Evolutionary conservation across 2,113 vertebrate genomes (phyloP).

Genomic region (Epinephelus moara): DNA sequence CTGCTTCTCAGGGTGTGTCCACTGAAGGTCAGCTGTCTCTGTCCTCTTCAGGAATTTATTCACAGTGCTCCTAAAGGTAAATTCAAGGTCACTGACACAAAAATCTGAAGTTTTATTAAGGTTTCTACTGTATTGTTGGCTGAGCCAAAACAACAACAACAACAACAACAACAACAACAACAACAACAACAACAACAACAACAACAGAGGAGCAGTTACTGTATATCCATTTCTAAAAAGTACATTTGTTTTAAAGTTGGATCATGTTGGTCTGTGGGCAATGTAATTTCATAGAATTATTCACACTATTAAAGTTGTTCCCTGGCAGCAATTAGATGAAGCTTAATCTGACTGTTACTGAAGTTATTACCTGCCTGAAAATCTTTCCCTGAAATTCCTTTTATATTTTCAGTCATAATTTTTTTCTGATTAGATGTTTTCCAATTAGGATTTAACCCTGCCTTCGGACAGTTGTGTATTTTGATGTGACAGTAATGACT

Average conservation of each 20-base stretch:
- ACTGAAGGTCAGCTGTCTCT: background rate
- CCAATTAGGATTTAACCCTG: constrained; percentile 20
- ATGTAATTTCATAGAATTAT: background rate
- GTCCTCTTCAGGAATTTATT: background rate
- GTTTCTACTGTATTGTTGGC: background rate
- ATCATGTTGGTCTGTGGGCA: background rate
- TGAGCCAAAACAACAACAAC: too few species aligned
- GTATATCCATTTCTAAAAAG: too few species aligned
- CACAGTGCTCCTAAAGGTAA: background rate
- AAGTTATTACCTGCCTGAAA: background rate
- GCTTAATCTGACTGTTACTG: background rate
- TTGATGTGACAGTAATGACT: constrained; percentile 29
- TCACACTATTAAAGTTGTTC: background rate
- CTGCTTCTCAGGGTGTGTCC: constrained; percentile 1
- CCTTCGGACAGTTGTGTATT: constrained; percentile 7
- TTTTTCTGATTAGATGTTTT: constrained; percentile 28
- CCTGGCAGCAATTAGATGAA: background rate
- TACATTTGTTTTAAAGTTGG: background rate
- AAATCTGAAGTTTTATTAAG: background rate
- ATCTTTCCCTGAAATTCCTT: background rate
- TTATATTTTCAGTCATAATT: constrained; percentile 21
- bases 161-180: too few species aligned
- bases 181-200: too few species aligned
- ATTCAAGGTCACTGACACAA: background rate
- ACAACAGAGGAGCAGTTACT: too few species aligned